A percentile compares a stretch with the other conserved stretches of the same genome.
These are phyloP conservation scores for Parus major DNA, from an alignment of 2,113 vertebrate species.

Conservation along the genomic window DNA sequence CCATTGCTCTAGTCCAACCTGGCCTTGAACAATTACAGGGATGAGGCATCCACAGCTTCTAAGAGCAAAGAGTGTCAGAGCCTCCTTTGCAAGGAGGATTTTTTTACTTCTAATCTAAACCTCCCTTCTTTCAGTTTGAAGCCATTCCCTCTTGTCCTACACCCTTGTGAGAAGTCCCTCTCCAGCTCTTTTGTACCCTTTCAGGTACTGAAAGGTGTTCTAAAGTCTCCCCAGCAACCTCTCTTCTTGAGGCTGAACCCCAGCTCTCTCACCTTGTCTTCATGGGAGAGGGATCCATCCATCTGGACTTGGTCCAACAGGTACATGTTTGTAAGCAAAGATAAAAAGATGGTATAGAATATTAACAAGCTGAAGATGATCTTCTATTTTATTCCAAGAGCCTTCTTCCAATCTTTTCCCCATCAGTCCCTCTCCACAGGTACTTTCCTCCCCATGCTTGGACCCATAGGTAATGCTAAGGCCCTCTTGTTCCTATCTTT, in stretches of 20 bases:
- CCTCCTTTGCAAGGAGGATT: background rate
- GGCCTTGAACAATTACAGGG: background rate
- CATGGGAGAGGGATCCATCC: background rate
- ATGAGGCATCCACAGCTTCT: background rate
- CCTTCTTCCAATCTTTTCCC: background rate
- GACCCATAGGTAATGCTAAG: background rate
- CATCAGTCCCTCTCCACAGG: background rate
- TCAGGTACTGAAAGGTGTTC: background rate
- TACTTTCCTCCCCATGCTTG: background rate
- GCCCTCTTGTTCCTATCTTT: background rate
- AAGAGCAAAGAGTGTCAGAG: background rate
- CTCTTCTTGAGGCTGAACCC: background rate
- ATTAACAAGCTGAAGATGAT: background rate
- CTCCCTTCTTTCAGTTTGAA: background rate
- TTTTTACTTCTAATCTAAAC: background rate
- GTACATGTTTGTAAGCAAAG: background rate
- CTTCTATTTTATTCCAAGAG: background rate
- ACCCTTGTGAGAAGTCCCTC: background rate
- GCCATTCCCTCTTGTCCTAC: background rate
- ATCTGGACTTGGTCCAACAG: rapidly evolving
- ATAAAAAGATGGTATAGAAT: background rate
- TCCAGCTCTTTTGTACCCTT: background rate
- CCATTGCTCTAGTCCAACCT: no score
- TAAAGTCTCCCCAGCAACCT: no score
- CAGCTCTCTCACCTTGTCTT: background rate